These are phyloP conservation scores for Hycleus cichorii DNA, from an alignment of 1,140 invertebrate genomes.

Conservation along the genomic window DNA sequence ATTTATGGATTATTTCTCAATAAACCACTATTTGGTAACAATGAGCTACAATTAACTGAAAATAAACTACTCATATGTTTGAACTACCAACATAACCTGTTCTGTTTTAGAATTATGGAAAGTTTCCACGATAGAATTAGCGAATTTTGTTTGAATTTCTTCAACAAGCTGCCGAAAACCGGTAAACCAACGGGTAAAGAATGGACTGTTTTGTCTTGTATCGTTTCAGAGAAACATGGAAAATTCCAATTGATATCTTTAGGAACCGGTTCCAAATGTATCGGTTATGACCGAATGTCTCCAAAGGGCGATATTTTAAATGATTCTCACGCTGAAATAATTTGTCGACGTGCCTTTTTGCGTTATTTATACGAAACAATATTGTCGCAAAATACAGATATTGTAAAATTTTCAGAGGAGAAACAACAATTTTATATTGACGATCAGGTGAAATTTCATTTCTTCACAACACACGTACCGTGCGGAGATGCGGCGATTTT, in stretches of 20 bases:
- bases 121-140: constrained; percentile 42
- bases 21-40: too few species aligned
- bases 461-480: constrained; percentile 80
- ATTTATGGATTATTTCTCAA: too few species aligned
- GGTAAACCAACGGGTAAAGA: constrained; percentile 66
- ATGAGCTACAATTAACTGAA: constrained; percentile 29
- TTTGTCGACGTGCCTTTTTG: constrained; percentile 74
- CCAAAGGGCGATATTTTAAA: constrained; percentile 63
- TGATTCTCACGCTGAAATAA: constrained; percentile 88
- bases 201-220: constrained; percentile 76
- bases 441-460: constrained; percentile 65
- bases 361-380: constrained; percentile 67
- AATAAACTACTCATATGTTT: too few species aligned
- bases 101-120: neutral
- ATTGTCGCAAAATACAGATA: constrained; percentile 31
- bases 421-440: constrained; percentile 46
- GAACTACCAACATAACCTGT: too few species aligned
- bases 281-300: constrained; percentile 65
- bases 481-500: constrained; percentile 95
- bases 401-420: constrained; percentile 39
- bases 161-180: constrained; percentile 61
- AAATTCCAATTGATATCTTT: constrained; percentile 63
- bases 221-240: constrained; percentile 51
- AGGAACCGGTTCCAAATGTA: constrained; percentile 86
- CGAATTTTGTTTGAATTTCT: constrained; percentile 52